Percentiles rank a stretch among this genome's conserved stretches.
phyloP scores from a whole-genome alignment of 1,140 invertebrate genomes.

The Neoseiulus cucumeris region DNA sequence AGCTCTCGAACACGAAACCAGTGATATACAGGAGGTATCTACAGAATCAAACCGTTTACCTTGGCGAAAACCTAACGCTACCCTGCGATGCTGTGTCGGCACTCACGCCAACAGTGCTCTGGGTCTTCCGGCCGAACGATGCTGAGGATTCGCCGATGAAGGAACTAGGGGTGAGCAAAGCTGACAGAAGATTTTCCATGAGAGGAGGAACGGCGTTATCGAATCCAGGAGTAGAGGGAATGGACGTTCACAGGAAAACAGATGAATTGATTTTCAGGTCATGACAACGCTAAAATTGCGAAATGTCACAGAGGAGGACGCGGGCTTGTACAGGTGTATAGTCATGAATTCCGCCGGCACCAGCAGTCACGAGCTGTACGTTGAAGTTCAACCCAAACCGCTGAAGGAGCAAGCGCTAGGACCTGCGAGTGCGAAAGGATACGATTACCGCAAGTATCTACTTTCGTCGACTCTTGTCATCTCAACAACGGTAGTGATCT shows the following conservation, averaged over 20 bases:
- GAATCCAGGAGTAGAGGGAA: too few relatives aligned
- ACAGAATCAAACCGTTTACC: constrained; percentile 43
- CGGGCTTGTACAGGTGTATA: constrained; percentile 81
- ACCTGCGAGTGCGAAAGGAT: neutral
- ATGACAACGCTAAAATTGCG: constrained; percentile 31
- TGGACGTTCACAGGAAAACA: neutral
- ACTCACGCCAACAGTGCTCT: constrained; percentile 48
- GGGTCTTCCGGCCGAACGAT: constrained; percentile 32
- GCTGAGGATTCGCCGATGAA: constrained; percentile 16
- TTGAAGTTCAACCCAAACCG: constrained; percentile 60
- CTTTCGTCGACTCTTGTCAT: neutral
- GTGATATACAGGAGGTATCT: constrained; percentile 55
- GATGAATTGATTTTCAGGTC: neutral
- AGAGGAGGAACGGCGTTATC: too few relatives aligned
- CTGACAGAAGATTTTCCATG: too few relatives aligned
- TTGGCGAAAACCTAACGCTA: constrained; percentile 44
- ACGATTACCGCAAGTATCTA: neutral
- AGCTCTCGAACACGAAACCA: constrained; percentile 50
- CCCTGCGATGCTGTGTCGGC: constrained; percentile 52
- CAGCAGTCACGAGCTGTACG: constrained; percentile 53
- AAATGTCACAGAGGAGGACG: constrained; percentile 64
- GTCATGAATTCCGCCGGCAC: constrained; percentile 59
- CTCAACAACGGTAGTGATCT: constrained; percentile 1
- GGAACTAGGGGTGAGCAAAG: too few relatives aligned
- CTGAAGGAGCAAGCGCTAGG: constrained; percentile 17